A percentile compares a stretch with the other conserved stretches of the same genome.
phyloP scores from a whole-genome alignment of 2,888 invertebrate genomes.

The Dolomedes plantarius region DNA sequence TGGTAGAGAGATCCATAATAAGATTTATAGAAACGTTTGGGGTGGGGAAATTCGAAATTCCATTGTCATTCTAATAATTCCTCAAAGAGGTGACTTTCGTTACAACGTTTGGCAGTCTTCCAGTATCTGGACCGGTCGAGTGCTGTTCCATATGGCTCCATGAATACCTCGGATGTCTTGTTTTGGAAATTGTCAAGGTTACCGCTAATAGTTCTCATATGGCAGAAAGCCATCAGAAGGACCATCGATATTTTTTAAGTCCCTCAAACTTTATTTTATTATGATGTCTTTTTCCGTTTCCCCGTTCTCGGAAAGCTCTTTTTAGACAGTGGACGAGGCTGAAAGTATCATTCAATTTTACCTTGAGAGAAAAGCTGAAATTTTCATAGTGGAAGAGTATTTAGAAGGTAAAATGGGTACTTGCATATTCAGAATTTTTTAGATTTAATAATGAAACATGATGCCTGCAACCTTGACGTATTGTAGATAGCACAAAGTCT shows the following conservation, averaged over 20 bases:
- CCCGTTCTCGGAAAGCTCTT: background rate
- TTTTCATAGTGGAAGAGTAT: no score
- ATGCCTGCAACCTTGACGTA: no score
- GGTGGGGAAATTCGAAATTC: no score
- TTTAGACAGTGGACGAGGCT: background rate
- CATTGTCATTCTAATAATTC: background rate
- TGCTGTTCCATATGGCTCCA: background rate
- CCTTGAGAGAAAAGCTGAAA: background rate
- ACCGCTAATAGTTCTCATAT: background rate
- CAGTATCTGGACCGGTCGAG: background rate
- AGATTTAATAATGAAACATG: no score
- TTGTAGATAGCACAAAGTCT: no score
- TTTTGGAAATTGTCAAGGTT: slow-evolving; percentile 5
- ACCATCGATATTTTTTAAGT: slow-evolving; percentile 4
- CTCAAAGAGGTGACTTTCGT: background rate
- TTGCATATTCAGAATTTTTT: no score
- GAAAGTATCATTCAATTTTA: background rate
- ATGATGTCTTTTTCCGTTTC: background rate
- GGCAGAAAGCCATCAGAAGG: background rate
- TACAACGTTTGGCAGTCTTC: background rate
- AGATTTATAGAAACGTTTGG: no score
- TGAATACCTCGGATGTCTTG: background rate
- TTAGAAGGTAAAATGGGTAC: no score
- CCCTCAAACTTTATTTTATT: background rate
- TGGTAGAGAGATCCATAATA: no score